Evolutionary conservation across 2,797 vertebrate genomes (phyloP), one percentile per base, ranked within the genome.

Genomic region (Centropyge bicolor): DNA sequence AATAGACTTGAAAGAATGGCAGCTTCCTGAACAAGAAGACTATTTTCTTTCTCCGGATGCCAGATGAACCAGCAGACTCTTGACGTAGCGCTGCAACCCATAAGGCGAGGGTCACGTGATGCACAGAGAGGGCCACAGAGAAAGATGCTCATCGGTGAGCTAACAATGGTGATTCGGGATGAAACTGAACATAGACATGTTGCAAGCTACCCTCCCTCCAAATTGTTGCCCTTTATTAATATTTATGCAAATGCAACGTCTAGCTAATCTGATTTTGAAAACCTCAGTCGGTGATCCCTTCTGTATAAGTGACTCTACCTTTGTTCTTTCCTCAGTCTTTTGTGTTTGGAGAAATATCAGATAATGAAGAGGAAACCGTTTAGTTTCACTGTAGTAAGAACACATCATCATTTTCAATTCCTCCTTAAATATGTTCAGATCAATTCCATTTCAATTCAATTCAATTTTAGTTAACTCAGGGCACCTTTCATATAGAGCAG

Each of bases 1-100:
- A 38, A 66, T 17, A 49, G 35, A 70, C 60, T 62, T 66, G 27
- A 72, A 51, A 60, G 24, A 68, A 67, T 61, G 46, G 48, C 41
- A 49, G 49, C 40, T 41, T 24, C 38, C 20, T 17, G 35, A 52
- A 48, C 56, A 55, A 61, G 24, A 52, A 20, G 24, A 54, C 62
- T 45, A 67, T 61, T 24, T 76, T 71, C 19, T 65, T 63, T 64
- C 35, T 38, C 8, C 64, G 17, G n/a, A 57, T 56, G 35, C 51
- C 49, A 74, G n/a, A 54, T 55, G 48, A 40, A 20, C 24, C 4
- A 13, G 19, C n/a, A n/a, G 55, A 56, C 13, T n/a, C 36, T 60
- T 2, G 3, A 35, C 5, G 2, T 6, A 20, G 11, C 3, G 7
- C n/a, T 12, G 16, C 1, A 5, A 35, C 46, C 22, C n/a, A 11